These are phyloP conservation scores for Anabas testudineus DNA, from an alignment of 2,797 vertebrate species.

Conservation along the genomic window DNA sequence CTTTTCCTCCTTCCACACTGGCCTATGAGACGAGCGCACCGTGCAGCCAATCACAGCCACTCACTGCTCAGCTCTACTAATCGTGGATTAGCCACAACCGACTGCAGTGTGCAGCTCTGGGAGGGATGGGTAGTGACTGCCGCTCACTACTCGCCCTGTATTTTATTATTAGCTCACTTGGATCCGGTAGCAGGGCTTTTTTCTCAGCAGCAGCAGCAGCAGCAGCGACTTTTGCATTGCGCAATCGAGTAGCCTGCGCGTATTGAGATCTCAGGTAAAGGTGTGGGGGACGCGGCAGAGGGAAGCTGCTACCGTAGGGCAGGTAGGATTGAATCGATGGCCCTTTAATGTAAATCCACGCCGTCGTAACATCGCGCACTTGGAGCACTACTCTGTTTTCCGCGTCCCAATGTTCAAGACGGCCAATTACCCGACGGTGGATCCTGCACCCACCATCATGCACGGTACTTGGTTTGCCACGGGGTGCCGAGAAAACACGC, in stretches of 20 bases:
- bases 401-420: slow-evolving; percentile 76
- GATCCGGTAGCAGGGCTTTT: slow-evolving; percentile 37
- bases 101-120: slow-evolving; percentile 72
- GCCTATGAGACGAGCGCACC: slow-evolving; percentile 66
- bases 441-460: slow-evolving; percentile 83
- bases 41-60: slow-evolving; percentile 76
- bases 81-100: slow-evolving; percentile 76
- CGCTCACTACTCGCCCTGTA: slow-evolving; percentile 53
- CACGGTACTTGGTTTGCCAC: slow-evolving; percentile 83
- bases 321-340: slow-evolving; percentile 59
- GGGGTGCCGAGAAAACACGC: slow-evolving; percentile 82
- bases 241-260: slow-evolving; percentile 33
- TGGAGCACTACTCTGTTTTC: slow-evolving; percentile 52
- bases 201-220: slow-evolving; percentile 18
- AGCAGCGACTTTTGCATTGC: slow-evolving; percentile 39
- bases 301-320: slow-evolving; percentile 36
- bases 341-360: slow-evolving; percentile 53
- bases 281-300: slow-evolving; percentile 34
- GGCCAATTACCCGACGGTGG: slow-evolving; percentile 86
- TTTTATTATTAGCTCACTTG: slow-evolving; percentile 66
- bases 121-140: slow-evolving; percentile 61
- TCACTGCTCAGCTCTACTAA: slow-evolving; percentile 67
- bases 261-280: slow-evolving; percentile 65
- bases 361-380: slow-evolving; percentile 63
- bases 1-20: slow-evolving; percentile 43